phyloP scores from a whole-genome alignment of 2,888 invertebrate genomes.

The Tenthredo scrophulariae region DNA sequence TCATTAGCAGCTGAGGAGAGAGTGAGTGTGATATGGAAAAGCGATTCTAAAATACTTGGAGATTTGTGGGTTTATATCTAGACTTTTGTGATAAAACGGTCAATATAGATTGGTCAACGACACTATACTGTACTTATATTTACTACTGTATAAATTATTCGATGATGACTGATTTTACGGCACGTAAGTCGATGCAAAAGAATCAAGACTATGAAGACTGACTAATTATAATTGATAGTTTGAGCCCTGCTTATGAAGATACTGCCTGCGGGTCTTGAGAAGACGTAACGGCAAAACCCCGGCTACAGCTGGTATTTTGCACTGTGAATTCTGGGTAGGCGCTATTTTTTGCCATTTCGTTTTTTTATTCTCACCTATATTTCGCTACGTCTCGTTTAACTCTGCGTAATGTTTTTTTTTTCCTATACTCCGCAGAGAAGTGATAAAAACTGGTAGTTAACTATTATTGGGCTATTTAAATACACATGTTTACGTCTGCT shows the following conservation, averaged over 20 bases:
- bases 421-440: background rate
- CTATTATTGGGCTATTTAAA: background rate
- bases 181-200: background rate
- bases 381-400: background rate
- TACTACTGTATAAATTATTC: background rate
- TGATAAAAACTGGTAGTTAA: background rate
- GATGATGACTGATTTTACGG: background rate
- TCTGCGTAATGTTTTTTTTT: background rate
- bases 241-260: background rate
- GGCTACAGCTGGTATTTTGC: background rate
- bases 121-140: background rate
- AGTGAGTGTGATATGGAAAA: background rate
- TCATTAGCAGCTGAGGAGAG: background rate
- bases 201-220: conserved; percentile 12
- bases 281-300: conserved; percentile 44
- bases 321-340: conserved; percentile 24
- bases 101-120: background rate
- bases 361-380: background rate
- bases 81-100: background rate
- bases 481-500: background rate
- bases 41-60: background rate
- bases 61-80: background rate
- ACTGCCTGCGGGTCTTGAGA: conserved; percentile 3
- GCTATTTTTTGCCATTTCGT: conserved; percentile 8
- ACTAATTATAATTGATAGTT: conserved; percentile 19